Percentiles rank a stretch among this genome's conserved stretches.
Conservation (phyloP, 2,113 vertebrate genomes). For the Cettia cetti region DNA sequence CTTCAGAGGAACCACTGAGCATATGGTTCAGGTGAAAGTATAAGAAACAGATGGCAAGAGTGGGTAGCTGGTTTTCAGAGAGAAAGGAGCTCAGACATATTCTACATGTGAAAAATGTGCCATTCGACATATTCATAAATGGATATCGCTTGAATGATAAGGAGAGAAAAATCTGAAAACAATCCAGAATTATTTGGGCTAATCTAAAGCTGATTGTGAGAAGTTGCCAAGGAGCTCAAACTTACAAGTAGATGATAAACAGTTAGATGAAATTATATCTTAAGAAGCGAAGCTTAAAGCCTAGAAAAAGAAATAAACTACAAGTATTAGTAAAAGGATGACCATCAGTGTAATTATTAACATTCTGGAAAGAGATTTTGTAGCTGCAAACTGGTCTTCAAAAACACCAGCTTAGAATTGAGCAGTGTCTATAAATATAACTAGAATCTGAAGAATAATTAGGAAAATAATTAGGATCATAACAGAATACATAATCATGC, state of each 20-base stretch:
- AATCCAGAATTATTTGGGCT: neutral
- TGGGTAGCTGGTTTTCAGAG: neutral
- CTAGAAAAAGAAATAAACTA: neutral
- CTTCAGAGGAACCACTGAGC: neutral
- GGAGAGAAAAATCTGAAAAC: neutral
- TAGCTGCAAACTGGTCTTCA: neutral
- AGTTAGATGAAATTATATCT: neutral
- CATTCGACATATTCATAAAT: neutral
- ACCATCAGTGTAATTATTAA: neutral
- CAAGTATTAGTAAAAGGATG: neutral
- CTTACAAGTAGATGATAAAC: neutral
- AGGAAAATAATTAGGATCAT: neutral
- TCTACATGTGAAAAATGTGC: neutral
- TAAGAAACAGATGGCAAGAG: neutral
- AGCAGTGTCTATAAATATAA: neutral
- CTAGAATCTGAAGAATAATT: neutral
- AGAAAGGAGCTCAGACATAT: neutral
- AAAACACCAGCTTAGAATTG: neutral
- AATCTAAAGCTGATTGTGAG: neutral
- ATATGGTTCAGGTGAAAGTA: neutral
- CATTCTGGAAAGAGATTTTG: neutral
- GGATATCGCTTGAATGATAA: neutral
- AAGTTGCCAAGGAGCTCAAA: neutral
- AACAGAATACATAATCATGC: neutral
- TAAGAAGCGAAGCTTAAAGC: neutral